Conservation (phyloP, 2,797 vertebrate genomes). For the Odontamblyopus rebecca region DNA sequence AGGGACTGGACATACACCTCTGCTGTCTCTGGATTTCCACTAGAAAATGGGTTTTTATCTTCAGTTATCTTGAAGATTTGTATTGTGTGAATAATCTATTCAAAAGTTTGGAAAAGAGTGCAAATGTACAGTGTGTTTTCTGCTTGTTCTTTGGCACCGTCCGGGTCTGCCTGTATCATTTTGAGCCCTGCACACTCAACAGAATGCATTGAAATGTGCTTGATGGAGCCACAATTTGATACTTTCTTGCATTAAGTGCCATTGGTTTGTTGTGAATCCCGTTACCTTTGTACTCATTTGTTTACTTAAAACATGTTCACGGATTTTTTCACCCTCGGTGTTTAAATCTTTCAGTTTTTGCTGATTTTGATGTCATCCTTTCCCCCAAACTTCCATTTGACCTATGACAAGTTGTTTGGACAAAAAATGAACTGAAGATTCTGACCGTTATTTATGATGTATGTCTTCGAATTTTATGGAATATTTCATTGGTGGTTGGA, state of each 20-base stretch:
- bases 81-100: slow-evolving; percentile 19
- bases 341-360: slow-evolving; percentile 1
- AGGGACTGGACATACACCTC: neutral
- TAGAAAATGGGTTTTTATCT: slow-evolving; percentile 26
- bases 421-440: slow-evolving; percentile 5
- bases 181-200: neutral
- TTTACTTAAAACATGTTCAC: neutral
- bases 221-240: neutral
- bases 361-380: neutral
- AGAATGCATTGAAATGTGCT: neutral
- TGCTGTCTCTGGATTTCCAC: slow-evolving; percentile 8
- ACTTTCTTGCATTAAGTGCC: neutral
- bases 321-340: neutral
- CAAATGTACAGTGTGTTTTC: slow-evolving; percentile 9
- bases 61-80: slow-evolving; percentile 58
- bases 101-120: neutral
- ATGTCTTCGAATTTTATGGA: slow-evolving; percentile 9
- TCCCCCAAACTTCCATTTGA: slow-evolving; percentile 6
- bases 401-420: slow-evolving; percentile 17
- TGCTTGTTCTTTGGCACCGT: slow-evolving; percentile 1
- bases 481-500: slow-evolving; percentile 1
- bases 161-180: neutral
- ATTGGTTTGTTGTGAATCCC: neutral
- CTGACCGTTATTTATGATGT: slow-evolving; percentile 21
- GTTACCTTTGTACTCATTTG: neutral